Evolutionary conservation across 2,888 invertebrate genomes (phyloP).

Genomic region (Caenorhabditis drosophilae): DNA sequence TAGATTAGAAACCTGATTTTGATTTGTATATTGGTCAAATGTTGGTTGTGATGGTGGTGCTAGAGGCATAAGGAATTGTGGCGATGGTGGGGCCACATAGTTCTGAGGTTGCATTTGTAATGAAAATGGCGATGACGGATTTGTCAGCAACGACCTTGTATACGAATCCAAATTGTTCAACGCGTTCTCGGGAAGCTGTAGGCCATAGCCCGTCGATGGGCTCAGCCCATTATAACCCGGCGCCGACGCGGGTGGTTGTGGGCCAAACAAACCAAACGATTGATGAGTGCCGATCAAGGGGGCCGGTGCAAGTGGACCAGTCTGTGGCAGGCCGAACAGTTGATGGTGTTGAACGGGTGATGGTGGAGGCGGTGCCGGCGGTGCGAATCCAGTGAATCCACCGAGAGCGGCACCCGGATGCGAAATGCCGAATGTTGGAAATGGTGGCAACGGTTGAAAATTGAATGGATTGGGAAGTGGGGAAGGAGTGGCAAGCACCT

Average conservation of each 20-base stretch:
- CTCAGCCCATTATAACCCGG: constrained; percentile 19
- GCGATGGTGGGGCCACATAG: constrained; percentile 20
- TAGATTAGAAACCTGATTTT: not conserved
- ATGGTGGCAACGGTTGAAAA: constrained; percentile 32
- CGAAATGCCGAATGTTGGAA: constrained; percentile 26
- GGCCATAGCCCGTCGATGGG: constrained; percentile 17
- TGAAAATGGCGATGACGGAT: constrained; percentile 27
- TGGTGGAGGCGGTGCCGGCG: constrained; percentile 17
- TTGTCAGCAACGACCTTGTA: constrained; percentile 26
- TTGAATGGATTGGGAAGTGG: constrained; percentile 20
- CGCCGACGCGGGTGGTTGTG: constrained; percentile 24
- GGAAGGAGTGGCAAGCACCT: constrained; percentile 3
- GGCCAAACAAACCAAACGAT: constrained; percentile 21
- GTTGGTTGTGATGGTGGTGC: constrained; percentile 5
- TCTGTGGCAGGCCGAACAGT: constrained; percentile 17
- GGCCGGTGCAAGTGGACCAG: constrained; percentile 15
- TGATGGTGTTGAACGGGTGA: constrained; percentile 6
- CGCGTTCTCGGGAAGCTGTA: constrained; percentile 14
- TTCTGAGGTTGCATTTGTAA: constrained; percentile 18
- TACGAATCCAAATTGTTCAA: constrained; percentile 26
- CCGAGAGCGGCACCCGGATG: constrained; percentile 15
- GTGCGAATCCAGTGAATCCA: constrained; percentile 20
- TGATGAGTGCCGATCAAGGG: no score
- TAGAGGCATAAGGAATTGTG: constrained; percentile 17
- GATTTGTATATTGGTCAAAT: constrained; percentile 1